Evolutionary conservation across 1,140 invertebrate genomes (phyloP).

Genomic region (Brachionus paranguensis): DNA sequence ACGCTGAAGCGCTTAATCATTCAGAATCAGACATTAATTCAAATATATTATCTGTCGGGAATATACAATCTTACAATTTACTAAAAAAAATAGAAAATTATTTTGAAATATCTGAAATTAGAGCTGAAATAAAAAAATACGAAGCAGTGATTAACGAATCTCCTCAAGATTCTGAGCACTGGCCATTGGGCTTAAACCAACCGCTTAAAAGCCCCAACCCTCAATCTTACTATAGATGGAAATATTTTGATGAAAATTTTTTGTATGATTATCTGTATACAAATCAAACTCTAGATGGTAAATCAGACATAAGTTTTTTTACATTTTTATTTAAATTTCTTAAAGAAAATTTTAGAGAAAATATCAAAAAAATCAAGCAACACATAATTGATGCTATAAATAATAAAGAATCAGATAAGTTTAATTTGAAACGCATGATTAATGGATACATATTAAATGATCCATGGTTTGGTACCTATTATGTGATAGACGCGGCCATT

Average conservation of each 20-base stretch:
- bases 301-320: background rate
- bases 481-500: background rate
- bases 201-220: background rate
- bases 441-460: background rate
- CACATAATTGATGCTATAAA: background rate
- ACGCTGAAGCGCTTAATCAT: background rate
- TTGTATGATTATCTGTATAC: background rate
- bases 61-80: background rate
- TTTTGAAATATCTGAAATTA: background rate
- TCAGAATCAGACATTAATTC: background rate
- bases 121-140: background rate
- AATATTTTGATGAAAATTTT: background rate
- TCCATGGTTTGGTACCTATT: background rate
- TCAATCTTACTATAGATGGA: background rate
- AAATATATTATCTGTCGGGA: background rate
- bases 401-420: background rate
- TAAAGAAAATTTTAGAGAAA: background rate
- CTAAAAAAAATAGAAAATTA: background rate
- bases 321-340: background rate
- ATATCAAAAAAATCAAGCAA: background rate
- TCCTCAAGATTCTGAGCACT: background rate
- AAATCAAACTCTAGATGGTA: background rate
- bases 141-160: background rate
- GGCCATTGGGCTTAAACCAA: background rate
- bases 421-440: background rate